A percentile compares a stretch with the other conserved stretches of the same genome.
Conservation (phyloP, 1,140 invertebrate species). For the Triops longicaudatus region DNA sequence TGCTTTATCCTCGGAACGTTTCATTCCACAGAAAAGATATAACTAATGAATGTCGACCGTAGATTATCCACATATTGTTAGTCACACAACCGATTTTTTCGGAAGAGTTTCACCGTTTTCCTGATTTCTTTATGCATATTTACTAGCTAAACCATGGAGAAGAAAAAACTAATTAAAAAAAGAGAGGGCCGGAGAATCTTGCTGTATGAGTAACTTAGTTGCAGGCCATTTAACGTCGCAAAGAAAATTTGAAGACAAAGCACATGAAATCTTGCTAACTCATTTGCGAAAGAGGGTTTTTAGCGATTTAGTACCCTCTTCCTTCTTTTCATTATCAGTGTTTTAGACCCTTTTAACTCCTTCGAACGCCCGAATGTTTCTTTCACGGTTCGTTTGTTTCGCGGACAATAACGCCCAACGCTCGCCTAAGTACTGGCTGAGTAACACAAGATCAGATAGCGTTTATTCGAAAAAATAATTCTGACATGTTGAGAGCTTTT, state of each 20-base stretch:
- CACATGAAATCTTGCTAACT: neutral
- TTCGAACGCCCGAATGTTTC: neutral
- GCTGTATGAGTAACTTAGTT: neutral
- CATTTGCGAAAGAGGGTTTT: conserved; percentile 6
- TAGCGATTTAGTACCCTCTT: neutral
- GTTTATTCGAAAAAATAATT: no score
- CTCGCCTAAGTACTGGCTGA: neutral
- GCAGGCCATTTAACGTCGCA: neutral
- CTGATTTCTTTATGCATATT: no score
- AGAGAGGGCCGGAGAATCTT: neutral
- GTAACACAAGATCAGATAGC: no score
- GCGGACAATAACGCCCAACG: neutral
- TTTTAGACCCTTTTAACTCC: no score
- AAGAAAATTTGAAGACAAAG: neutral
- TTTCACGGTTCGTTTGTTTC: neutral
- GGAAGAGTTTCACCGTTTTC: no score
- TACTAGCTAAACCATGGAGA: no score
- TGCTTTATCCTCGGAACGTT: neutral
- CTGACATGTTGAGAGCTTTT: no score
- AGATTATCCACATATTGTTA: no score
- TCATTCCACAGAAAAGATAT: neutral
- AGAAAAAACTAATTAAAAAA: no score
- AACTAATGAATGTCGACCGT: no score
- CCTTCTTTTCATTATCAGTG: neutral
- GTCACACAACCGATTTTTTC: no score